Evolutionary conservation across 2,888 invertebrate species (phyloP), one percentile per base, ranked within the genome.

Genomic region (Amphiduros pacificus): DNA sequence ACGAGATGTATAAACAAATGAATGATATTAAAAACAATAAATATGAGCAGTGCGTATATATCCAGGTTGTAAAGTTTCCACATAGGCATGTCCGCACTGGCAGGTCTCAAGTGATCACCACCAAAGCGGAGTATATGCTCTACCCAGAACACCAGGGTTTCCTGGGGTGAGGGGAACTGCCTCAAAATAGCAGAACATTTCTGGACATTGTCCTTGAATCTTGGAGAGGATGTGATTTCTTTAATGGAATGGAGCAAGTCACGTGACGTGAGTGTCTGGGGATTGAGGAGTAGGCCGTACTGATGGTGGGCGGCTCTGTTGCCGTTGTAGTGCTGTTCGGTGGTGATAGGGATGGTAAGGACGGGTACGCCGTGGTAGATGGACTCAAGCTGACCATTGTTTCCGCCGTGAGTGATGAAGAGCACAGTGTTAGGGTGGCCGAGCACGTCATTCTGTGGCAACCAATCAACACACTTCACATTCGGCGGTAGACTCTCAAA

Each of bases 391-490:
- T 61, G 60, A 9, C 64, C 64, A 22, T 61, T 64, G 20, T 49
- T 52, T 1, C 64, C 64, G 6, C 61, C 58, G 28, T 64, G 64
- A n/a, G 64, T 61, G 24, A 64, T 49, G 41, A 64, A 64, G 14
- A 64, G 48, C 29, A 31, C 24, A 5, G 61, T 64, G 24, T 61
- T 56, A 6, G 44, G 40, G 32, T 61, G 57, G 2, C 49, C 64
- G 2, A 60, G 31, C 17, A 63, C 49, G 28, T 55, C 58, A 22
- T 63, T 58, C 40, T 62, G 62, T 17, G 59, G 59, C 48, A 62
- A 22, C 62, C 62, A 62, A 27, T 41, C 22, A 6, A 27, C 28
- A 17, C 26, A 20, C 24, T 44, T 36, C 20, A 62, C 62, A 26
- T 62, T 62, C 22, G 41, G 24, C 31, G 62, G 62, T 5, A 44